Base-by-base conservation (phyloP, 2,113 vertebrate species). In the Tauraco erythrolophus region DNA sequence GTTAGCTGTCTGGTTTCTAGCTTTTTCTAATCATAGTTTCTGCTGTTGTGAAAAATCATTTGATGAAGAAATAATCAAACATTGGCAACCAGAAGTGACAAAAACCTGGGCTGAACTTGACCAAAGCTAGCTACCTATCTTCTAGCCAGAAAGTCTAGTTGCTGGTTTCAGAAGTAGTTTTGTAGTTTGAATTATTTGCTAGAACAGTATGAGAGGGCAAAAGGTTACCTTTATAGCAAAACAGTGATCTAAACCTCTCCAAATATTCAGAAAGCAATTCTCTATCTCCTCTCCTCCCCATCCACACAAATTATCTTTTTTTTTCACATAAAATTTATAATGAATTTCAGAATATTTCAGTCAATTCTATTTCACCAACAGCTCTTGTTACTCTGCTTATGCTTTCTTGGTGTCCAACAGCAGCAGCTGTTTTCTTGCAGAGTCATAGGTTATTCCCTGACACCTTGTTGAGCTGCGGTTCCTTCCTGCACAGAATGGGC, bases 221-320 rank as follows among this genome's bases (percentile, higher is more conserved):
- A 77, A 72, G 27, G 11, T 48, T 50, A 35, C 21, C 15, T 35
- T 65, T 74, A 35, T 54, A 16, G 14, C 27, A 68, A 72, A 80
- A 28, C 4, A 37, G 19, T 48, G 9, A 60, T 51, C 8, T 77
- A 72, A 68, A 84, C 28, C 13, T 19, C 15, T 35, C 56, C 10
- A 72, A 80, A 72, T 72, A 80, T 33, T 72, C 28, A 46, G 45
- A 89, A 61, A 74, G 10, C 56, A 72, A n/a, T 48, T 11, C 4
- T 48, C 0, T 0, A 31, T 16, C 10, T 65, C 4, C 6, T 80
- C 24, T 60, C 14, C 48, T 68, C 14, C 35, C 17, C 22, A 4
- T 56, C 10, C 3, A 1, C 23, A 8, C 4, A 31, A 33, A 54
- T 56, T 30, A 25, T 24, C 2, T 41, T 25, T 57, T 51, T 51